These are phyloP conservation scores for Diploscapter pachys DNA, from an alignment of 1,140 invertebrate species.

Conservation along the genomic window DNA sequence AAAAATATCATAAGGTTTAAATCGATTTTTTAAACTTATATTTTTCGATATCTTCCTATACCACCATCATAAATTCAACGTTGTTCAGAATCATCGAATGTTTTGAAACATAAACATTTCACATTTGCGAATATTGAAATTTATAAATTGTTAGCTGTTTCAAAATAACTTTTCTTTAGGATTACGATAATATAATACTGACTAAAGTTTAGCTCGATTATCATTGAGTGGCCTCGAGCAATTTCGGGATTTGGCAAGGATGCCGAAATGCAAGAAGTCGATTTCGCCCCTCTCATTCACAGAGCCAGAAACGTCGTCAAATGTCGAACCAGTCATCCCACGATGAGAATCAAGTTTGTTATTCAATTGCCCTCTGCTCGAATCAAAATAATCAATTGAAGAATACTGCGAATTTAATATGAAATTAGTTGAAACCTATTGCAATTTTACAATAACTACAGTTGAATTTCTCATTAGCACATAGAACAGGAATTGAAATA, in stretches of 20 bases:
- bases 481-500: too few relatives aligned
- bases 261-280: slow-evolving; percentile 17
- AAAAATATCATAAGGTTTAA: background rate
- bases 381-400: background rate
- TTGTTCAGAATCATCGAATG: too few relatives aligned
- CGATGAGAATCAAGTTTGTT: slow-evolving; percentile 39
- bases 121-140: too few relatives aligned
- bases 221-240: slow-evolving; percentile 34
- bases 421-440: background rate
- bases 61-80: too few relatives aligned
- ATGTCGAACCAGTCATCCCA: slow-evolving; percentile 39
- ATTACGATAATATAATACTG: too few relatives aligned
- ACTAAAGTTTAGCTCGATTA: slow-evolving; percentile 15
- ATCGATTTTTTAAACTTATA: too few relatives aligned
- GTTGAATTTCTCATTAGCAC: background rate
- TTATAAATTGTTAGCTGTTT: too few relatives aligned
- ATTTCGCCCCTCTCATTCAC: slow-evolving; percentile 37
- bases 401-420: background rate
- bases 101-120: too few relatives aligned
- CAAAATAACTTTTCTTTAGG: too few relatives aligned
- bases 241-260: slow-evolving; percentile 28
- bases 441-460: background rate
- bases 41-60: too few relatives aligned
- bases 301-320: slow-evolving; percentile 39
- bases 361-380: too few relatives aligned